Conservation (phyloP, 2,113 vertebrate species). For the Micronycteris hirsuta region DNA sequence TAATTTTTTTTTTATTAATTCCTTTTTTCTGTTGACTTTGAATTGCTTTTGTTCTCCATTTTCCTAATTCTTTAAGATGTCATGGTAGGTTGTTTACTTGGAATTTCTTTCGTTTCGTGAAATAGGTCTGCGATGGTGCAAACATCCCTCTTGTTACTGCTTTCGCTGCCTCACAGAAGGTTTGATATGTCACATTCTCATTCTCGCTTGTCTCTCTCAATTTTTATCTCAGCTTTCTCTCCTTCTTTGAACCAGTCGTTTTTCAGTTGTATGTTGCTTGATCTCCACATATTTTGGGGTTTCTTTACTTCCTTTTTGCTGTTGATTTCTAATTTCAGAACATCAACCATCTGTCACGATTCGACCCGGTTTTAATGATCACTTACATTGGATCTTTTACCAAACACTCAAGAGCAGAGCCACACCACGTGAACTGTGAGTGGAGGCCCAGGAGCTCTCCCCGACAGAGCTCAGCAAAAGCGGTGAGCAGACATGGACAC, state of each 20-base stretch:
- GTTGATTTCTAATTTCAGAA: too few species aligned
- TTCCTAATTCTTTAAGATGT: too few species aligned
- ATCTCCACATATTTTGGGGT: too few species aligned
- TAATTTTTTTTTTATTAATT: too few species aligned
- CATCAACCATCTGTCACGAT: background rate
- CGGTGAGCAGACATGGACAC: too few species aligned
- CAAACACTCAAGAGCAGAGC: background rate
- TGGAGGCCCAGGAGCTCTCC: background rate
- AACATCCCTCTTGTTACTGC: background rate
- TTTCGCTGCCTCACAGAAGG: background rate
- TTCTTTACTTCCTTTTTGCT: too few species aligned
- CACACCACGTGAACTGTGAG: background rate
- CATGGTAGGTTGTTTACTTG: too few species aligned
- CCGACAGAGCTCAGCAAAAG: background rate
- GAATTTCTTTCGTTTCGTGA: too few species aligned
- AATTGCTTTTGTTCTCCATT: too few species aligned
- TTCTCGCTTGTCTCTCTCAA: background rate
- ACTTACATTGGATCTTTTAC: background rate
- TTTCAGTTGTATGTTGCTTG: too few species aligned
- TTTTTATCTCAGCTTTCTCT: background rate
- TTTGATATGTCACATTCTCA: background rate
- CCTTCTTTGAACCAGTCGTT: too few species aligned
- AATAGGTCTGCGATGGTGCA: background rate
- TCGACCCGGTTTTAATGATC: background rate
- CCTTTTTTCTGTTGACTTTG: too few species aligned